These are phyloP conservation scores for Styela clava DNA, from an alignment of 23 tunicate species.

Conservation along the genomic window DNA sequence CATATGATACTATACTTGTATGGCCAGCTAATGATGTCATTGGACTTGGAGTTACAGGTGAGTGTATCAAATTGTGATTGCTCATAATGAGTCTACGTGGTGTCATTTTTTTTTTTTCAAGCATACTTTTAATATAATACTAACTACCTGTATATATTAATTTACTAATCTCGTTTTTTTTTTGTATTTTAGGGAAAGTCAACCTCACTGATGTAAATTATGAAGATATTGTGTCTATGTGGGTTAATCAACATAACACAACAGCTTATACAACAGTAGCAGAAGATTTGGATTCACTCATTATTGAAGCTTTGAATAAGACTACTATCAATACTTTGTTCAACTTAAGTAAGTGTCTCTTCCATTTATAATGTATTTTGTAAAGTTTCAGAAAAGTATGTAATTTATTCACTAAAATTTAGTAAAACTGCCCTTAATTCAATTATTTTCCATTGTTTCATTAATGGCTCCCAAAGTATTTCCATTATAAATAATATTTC, in stretches of 20 bases:
- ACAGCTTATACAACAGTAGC: background rate
- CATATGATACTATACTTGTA: conserved; percentile 24
- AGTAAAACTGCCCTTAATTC: too few species aligned
- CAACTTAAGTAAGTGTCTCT: conserved; percentile 9
- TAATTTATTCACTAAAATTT: too few species aligned
- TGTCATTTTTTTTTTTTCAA: too few species aligned
- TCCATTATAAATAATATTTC: too few species aligned
- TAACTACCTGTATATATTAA: too few species aligned
- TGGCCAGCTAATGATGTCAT: conserved; percentile 40
- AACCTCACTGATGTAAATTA: conserved; percentile 29
- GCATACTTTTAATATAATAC: too few species aligned
- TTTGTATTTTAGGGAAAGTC: conserved; percentile 35
- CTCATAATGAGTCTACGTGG: too few species aligned
- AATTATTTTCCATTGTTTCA: too few species aligned
- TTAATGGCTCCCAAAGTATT: too few species aligned
- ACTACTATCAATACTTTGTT: background rate
- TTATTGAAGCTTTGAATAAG: background rate
- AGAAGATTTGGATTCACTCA: background rate
- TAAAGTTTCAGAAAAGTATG: too few species aligned
- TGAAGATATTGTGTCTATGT: conserved; percentile 35
- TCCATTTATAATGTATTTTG: too few species aligned
- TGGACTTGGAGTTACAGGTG: conserved; percentile 63
- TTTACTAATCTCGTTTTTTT: background rate
- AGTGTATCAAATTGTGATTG: background rate
- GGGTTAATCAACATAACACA: conserved; percentile 11